Percentiles rank a stretch among this genome's conserved stretches.
These are phyloP conservation scores for Strigamia maritima DNA, from an alignment of 2,888 invertebrate species.

Conservation along the genomic window DNA sequence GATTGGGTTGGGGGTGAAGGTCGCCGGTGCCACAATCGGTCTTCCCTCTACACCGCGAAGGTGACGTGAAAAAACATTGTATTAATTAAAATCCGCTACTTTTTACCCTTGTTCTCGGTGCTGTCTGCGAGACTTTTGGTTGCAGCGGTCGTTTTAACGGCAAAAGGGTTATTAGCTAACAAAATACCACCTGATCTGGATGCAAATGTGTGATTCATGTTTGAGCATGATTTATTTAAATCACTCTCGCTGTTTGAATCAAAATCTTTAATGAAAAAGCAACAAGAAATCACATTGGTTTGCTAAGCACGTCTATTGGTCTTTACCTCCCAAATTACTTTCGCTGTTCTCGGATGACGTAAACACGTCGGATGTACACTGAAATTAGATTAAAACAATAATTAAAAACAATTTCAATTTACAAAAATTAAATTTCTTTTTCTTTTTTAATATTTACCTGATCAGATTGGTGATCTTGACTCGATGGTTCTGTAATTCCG, in stretches of 20 bases:
- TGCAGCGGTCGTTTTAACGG: constrained; percentile 8
- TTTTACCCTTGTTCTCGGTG: constrained; percentile 16
- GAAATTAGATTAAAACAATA: neutral
- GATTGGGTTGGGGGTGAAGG: neutral
- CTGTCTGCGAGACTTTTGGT: constrained; percentile 25
- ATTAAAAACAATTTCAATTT: too few relatives aligned
- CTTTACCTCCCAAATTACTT: constrained; percentile 15
- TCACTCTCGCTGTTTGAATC: constrained; percentile 4
- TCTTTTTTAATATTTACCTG: neutral
- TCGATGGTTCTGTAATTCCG: neutral
- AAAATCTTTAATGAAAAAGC: constrained; percentile 1
- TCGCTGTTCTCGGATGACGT: neutral
- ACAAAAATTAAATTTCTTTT: neutral
- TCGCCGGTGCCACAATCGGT: constrained; percentile 18
- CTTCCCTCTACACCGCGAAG: constrained; percentile 6
- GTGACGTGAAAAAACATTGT: neutral
- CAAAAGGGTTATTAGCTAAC: constrained; percentile 36
- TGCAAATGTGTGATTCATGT: neutral
- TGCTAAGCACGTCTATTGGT: neutral
- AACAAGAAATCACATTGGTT: neutral
- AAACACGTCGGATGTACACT: neutral
- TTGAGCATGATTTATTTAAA: neutral
- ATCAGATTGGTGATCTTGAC: constrained; percentile 21
- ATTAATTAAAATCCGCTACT: neutral
- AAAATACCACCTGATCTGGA: neutral